Evolutionary conservation across 2,797 vertebrate species (phyloP).

Genomic region (Chelon auratus): DNA sequence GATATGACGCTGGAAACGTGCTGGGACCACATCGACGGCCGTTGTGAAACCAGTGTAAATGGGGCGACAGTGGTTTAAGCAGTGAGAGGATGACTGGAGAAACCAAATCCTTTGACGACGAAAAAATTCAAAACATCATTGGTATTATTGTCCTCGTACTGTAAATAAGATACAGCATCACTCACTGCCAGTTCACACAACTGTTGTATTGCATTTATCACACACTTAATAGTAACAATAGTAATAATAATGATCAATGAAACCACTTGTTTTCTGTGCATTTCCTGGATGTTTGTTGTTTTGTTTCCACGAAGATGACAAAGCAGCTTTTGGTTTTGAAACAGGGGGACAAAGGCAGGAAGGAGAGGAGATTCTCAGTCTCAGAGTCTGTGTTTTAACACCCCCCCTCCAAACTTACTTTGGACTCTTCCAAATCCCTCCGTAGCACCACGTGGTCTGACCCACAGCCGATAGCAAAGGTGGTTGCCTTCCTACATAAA

Average conservation of each 20-base stretch:
- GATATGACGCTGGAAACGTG: conserved; percentile 49
- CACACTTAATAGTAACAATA: conserved; percentile 67
- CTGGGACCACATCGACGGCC: conserved; percentile 21
- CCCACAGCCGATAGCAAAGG: conserved; percentile 20
- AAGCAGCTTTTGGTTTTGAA: conserved; percentile 73
- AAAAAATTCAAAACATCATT: conserved; percentile 26
- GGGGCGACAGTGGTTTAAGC: conserved; percentile 58
- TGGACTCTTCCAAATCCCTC: conserved; percentile 51
- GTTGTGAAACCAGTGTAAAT: conserved; percentile 65
- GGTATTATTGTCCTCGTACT: conserved; percentile 34
- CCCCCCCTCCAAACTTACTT: conserved; percentile 4
- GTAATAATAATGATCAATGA: conserved; percentile 59
- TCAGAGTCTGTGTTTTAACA: conserved; percentile 18
- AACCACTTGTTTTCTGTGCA: conserved; percentile 55
- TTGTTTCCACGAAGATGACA: conserved; percentile 38
- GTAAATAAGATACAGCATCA: conserved; percentile 54
- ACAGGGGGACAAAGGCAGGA: conserved; percentile 42
- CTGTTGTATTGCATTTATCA: conserved; percentile 76
- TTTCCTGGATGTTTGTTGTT: conserved; percentile 45
- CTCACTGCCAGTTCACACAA: conserved; percentile 52
- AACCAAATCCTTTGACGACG: conserved; percentile 38
- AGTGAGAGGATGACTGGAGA: conserved; percentile 46
- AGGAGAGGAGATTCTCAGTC: conserved; percentile 48
- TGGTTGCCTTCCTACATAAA: not conserved
- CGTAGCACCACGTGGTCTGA: conserved; percentile 51